phyloP scores from a whole-genome alignment of 2,888 invertebrate genomes.

The Nysson spinosus region DNA sequence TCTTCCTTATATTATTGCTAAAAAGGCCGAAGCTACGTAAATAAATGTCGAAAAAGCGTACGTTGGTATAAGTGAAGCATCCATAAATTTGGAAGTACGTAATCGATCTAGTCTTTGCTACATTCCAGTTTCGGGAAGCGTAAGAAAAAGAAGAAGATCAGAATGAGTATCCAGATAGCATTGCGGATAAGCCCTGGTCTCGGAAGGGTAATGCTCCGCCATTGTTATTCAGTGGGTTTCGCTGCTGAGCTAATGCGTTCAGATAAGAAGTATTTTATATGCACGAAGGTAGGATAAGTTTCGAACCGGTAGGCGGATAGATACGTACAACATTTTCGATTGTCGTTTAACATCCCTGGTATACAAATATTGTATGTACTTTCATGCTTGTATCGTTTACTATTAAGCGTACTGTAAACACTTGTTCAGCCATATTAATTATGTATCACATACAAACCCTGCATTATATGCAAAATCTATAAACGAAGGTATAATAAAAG shows the following conservation, averaged over 20 bases:
- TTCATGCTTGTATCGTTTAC: conserved; percentile 3
- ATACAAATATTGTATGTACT: too few relatives aligned
- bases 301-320: conserved; percentile 33
- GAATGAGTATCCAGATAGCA: conserved; percentile 39
- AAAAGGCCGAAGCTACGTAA: too few relatives aligned
- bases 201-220: conserved; percentile 51
- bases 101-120: conserved; percentile 6
- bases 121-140: not conserved
- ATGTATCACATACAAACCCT: too few relatives aligned
- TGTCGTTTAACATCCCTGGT: conserved; percentile 42
- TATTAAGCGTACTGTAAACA: not conserved
- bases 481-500: too few relatives aligned
- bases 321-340: conserved; percentile 50
- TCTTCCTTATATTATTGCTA: too few relatives aligned
- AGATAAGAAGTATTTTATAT: conserved; percentile 62
- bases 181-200: conserved; percentile 51
- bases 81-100: conserved; percentile 10
- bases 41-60: not conserved
- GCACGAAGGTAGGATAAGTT: conserved; percentile 53
- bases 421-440: too few relatives aligned
- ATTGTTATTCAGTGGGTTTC: conserved; percentile 65
- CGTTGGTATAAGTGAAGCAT: too few relatives aligned
- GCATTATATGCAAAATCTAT: too few relatives aligned
- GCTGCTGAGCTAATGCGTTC: conserved; percentile 55
- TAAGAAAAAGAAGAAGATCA: conserved; percentile 31